Percentiles rank a stretch among this genome's conserved stretches.
Conservation (phyloP, 2,888 invertebrate genomes). For the Hesperia comma region DNA sequence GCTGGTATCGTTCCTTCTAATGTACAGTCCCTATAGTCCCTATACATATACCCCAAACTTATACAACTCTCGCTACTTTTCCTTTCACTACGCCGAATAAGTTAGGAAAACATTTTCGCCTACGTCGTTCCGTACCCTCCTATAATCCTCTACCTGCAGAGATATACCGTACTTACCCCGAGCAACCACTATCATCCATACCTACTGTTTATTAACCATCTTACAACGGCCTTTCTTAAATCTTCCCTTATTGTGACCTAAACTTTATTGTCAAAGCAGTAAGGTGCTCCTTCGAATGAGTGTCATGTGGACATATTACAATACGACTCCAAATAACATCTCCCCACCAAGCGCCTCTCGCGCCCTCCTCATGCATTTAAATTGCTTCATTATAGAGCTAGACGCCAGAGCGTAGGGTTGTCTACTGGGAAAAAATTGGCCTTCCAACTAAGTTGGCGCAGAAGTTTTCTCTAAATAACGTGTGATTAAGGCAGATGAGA, state of each 20-base stretch:
- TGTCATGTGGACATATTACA: slow-evolving; percentile 48
- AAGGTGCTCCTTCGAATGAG: slow-evolving; percentile 46
- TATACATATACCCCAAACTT: slow-evolving; percentile 47
- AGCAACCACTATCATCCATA: slow-evolving; percentile 80
- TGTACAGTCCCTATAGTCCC: slow-evolving; percentile 2
- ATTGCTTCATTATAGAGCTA: slow-evolving; percentile 84
- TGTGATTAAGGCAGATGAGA: slow-evolving; percentile 29
- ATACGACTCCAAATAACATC: slow-evolving; percentile 52
- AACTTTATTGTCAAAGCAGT: fast-evolving
- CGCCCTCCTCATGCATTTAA: slow-evolving; percentile 85
- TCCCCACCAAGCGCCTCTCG: slow-evolving; percentile 79
- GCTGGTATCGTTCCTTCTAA: slow-evolving; percentile 17
- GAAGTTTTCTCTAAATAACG: slow-evolving; percentile 50
- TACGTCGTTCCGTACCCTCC: slow-evolving; percentile 71
- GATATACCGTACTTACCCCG: slow-evolving; percentile 81
- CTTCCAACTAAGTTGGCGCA: slow-evolving; percentile 44
- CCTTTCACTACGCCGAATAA: slow-evolving; percentile 77
- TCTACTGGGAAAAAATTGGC: slow-evolving; percentile 62
- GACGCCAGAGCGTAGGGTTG: slow-evolving; percentile 78
- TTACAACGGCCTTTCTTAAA: slow-evolving; percentile 43
- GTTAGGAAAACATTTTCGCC: slow-evolving; percentile 81
- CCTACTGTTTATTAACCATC: slow-evolving; percentile 57
- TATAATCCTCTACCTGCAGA: slow-evolving; percentile 81
- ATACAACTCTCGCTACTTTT: slow-evolving; percentile 79
- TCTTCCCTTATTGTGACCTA: slow-evolving; percentile 39